Base-by-base conservation (phyloP, 2,888 invertebrate genomes). In the Oxytorus armatus region DNA sequence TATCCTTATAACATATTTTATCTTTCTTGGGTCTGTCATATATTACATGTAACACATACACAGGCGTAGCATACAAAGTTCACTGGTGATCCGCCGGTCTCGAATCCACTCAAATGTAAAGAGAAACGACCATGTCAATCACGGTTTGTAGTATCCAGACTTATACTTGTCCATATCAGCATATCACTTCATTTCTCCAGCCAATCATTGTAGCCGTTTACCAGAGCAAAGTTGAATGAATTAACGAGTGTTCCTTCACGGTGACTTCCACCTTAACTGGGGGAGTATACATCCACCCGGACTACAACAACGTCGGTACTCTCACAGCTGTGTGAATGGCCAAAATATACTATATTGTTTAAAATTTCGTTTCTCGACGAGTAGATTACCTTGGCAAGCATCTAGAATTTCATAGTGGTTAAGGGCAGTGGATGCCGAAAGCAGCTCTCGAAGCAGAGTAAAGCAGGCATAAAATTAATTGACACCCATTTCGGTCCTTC, bases 221-320 rank as follows among this genome's bases (percentile, higher is more conserved):
- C 3, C 29, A 29, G 29, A 3, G 10, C 21, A 36, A 53, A 29
- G 49, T 49, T 33, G 51, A 42, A 69, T n/a, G 55, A 74, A 74
- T 74, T 69, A 74, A 74, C 69, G 74, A 70, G 75, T 79, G 63
- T 51, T 75, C 79, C 47, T 36, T 74, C n/a, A 79, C 79, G 74
- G 75, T 75, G 79, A 79, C 78, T 74, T 47, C 44, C 49, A 63
- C 36, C 36, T 33, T 29, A 59, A 42, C 65, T 33, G 16, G 14
- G 25, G 47, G 61, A 16, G 16, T 11, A 3, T 47, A 53, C 10
- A 18, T 16, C 33, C 25, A 21, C 36, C 49, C 36, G 49, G 16
- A 44, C 47, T 51, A 39, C 18, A 10, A 49, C 49, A 23, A 3
- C 29, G 25, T 53, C 49, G 42, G 49, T 65, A 49, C 47, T 11